Base-by-base conservation (phyloP, 2,888 invertebrate species). In the Drosophila nigricruria region DNA sequence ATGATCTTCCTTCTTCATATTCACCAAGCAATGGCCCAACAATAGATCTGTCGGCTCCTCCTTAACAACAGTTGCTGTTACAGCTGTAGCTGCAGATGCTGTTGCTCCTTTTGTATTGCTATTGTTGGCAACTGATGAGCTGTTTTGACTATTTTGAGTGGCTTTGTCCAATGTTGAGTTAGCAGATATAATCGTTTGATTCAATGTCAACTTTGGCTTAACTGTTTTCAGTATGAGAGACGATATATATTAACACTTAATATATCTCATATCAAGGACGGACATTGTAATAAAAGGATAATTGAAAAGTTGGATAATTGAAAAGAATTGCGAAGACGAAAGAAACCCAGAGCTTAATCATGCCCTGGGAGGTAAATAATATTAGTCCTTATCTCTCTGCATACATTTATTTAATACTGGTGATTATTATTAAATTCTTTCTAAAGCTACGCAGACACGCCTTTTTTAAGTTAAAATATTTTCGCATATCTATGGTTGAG, bases 1-100 rank as follows among this genome's bases (percentile, higher is more conserved):
- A 9, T 73, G 72, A 52, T 91, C 92, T 59, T 92, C 92, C 40
- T 92, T 92, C 59, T 92, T 92, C 54, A 91, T 75, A 54, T 82
- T 89, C 0, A 81, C 82, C 16, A 91, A 69, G 53, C 78, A 70
- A 53, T 77, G 87, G 9, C 78, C 73, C 49, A 49, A 32, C 5
- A 92, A 64, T 14, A 87, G 70, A 62, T 89, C 90, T 0, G 70
- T n/a, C 5, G 91, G 87, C 63, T 91, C 90, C 49, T 91, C 90
- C 49, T 90, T 90, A 16, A 87, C 71, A 18, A 70, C 38, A 34
- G 67, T 18, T 10, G 32, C 18, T 10, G 58, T 32, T 6, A 30
- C 25, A 8, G 49, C 38, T 25, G 23, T 2, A 60, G 40, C 38
- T 42, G 42, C 12, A 18, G 40, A 10, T 9, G n/a, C 9, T 38